Evolutionary conservation across 2,888 invertebrate genomes (phyloP).

Genomic region (Tholera decimalis): DNA sequence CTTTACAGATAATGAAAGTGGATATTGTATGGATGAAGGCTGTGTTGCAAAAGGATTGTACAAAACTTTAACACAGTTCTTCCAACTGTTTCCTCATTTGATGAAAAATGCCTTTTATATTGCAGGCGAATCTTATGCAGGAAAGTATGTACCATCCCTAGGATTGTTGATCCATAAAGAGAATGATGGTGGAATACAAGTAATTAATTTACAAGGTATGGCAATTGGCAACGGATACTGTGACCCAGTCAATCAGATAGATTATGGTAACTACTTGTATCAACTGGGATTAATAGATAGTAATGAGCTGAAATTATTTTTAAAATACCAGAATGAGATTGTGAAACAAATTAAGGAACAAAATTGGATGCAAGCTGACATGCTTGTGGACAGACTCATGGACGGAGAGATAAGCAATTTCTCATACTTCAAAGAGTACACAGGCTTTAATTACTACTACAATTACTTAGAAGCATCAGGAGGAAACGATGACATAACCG

Average conservation of each 20-base stretch:
- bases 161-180: slow-evolving; percentile 89
- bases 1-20: slow-evolving; percentile 89
- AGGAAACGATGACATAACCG: slow-evolving; percentile 83
- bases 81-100: slow-evolving; percentile 90
- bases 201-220: slow-evolving; percentile 90
- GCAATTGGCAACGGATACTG: slow-evolving; percentile 90
- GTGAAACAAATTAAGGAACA: slow-evolving; percentile 91
- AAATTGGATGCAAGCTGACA: slow-evolving; percentile 93
- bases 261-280: slow-evolving; percentile 89
- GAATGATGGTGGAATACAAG: slow-evolving; percentile 72
- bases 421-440: slow-evolving; percentile 92
- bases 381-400: slow-evolving; percentile 93
- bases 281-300: slow-evolving; percentile 90
- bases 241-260: slow-evolving; percentile 88
- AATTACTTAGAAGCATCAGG: slow-evolving; percentile 92
- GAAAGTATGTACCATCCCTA: slow-evolving; percentile 89
- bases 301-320: slow-evolving; percentile 90
- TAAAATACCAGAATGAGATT: slow-evolving; percentile 91
- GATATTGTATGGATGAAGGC: slow-evolving; percentile 90
- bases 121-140: slow-evolving; percentile 93
- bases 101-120: slow-evolving; percentile 90
- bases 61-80: slow-evolving; percentile 90
- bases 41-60: slow-evolving; percentile 91
- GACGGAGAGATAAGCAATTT: slow-evolving; percentile 78
- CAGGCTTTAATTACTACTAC: slow-evolving; percentile 95